Evolutionary conservation across 92 coral and sea anemone species (phyloP).

Genomic region (Parazoanthus darwini): DNA sequence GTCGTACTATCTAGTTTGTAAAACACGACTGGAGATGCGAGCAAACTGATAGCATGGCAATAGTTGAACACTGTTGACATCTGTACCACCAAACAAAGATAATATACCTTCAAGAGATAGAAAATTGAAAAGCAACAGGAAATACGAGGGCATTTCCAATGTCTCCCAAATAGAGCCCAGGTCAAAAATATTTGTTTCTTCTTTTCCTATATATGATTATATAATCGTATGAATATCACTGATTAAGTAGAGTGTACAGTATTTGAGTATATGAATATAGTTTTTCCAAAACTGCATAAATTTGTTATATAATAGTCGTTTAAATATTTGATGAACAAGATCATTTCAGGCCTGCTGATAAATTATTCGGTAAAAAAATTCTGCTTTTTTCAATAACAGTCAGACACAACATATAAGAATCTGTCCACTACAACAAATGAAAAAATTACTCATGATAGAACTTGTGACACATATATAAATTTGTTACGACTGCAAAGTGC

Average conservation of each 20-base stretch:
- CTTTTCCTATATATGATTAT: constrained; percentile 2
- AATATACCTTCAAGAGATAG: background rate
- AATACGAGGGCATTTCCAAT: background rate
- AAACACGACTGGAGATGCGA: no score
- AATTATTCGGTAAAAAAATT: constrained; percentile 16
- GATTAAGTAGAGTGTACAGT: constrained; percentile 3
- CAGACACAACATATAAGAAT: background rate
- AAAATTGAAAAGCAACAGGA: background rate
- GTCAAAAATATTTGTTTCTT: constrained; percentile 36
- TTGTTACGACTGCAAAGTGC: background rate
- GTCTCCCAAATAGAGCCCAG: constrained; percentile 9
- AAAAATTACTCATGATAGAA: background rate
- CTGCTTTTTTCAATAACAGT: constrained; percentile 1
- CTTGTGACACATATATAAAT: background rate
- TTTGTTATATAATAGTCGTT: constrained; percentile 9
- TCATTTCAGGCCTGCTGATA: constrained; percentile 43
- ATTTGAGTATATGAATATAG: constrained; percentile 34
- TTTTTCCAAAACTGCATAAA: constrained; percentile 5
- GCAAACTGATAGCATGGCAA: background rate
- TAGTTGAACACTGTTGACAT: background rate
- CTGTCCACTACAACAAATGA: background rate
- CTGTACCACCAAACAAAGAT: background rate
- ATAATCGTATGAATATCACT: constrained; percentile 13
- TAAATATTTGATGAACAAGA: constrained; percentile 24
- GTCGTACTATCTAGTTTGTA: no score